These are phyloP conservation scores for Heliconius congener DNA, from an alignment of 1,140 invertebrate species.

Conservation along the genomic window DNA sequence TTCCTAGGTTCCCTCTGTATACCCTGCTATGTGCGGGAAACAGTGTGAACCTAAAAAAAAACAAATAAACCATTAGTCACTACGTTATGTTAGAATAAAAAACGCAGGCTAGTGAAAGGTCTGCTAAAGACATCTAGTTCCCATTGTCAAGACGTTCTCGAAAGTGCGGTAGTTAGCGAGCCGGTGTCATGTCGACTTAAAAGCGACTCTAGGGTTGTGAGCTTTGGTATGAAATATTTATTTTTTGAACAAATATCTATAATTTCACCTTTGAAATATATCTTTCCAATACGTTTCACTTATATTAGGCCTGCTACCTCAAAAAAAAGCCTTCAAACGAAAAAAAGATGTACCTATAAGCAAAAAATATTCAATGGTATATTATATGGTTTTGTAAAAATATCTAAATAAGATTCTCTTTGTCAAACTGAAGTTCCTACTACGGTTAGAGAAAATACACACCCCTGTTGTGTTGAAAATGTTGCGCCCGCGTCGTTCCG, in stretches of 20 bases:
- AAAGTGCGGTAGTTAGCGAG: conserved; percentile 40
- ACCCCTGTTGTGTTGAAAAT: conserved; percentile 14
- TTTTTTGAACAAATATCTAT: neutral
- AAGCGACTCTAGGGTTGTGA: conserved; percentile 17
- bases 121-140: conserved; percentile 28
- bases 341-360: too few relatives aligned
- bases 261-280: neutral
- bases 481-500: conserved; percentile 24
- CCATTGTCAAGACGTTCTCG: conserved; percentile 35
- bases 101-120: conserved; percentile 27
- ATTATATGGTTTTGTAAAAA: too few relatives aligned
- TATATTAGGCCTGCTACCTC: too few relatives aligned
- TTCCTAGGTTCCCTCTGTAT: too few relatives aligned
- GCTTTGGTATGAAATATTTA: neutral
- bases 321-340: too few relatives aligned
- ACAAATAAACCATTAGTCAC: neutral
- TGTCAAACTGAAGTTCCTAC: neutral
- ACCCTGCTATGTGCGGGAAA: too few relatives aligned
- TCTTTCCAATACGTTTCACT: neutral
- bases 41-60: too few relatives aligned
- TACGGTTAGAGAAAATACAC: neutral
- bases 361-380: too few relatives aligned
- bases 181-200: conserved; percentile 40
- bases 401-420: too few relatives aligned
- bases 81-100: conserved; percentile 1